phyloP scores from a whole-genome alignment of 2,888 invertebrate genomes.

The Epinotia ramella region DNA sequence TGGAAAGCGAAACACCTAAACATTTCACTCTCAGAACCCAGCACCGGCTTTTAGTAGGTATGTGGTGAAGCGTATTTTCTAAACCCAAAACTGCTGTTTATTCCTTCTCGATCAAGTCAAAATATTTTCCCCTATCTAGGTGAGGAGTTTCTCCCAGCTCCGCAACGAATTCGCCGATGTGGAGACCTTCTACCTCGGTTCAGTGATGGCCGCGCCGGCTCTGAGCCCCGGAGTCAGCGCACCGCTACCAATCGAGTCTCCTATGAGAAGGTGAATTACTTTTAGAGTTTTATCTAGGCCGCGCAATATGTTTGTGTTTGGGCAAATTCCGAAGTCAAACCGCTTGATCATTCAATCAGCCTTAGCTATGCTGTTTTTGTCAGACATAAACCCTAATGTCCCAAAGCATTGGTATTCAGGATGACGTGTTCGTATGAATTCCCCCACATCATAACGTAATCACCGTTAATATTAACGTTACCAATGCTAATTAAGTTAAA shows the following conservation, averaged over 20 bases:
- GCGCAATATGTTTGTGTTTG: too few relatives aligned
- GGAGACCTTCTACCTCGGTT: slow-evolving; percentile 95
- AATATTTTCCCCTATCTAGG: slow-evolving; percentile 79
- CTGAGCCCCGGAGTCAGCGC: slow-evolving; percentile 75
- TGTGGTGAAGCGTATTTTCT: neutral
- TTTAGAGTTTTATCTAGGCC: neutral
- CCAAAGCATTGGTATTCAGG: too few relatives aligned
- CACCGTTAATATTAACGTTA: too few relatives aligned
- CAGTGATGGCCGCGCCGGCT: slow-evolving; percentile 72
- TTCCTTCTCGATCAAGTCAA: slow-evolving; percentile 8
- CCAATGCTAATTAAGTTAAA: too few relatives aligned
- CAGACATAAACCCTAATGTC: too few relatives aligned
- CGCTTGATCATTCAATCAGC: too few relatives aligned
- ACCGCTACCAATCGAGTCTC: slow-evolving; percentile 77
- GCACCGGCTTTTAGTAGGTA: neutral
- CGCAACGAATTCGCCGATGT: slow-evolving; percentile 96
- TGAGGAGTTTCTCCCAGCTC: slow-evolving; percentile 96
- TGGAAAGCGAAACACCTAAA: neutral
- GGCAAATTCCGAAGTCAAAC: too few relatives aligned
- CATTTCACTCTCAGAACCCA: neutral
- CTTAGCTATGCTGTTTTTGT: too few relatives aligned
- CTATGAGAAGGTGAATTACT: slow-evolving; percentile 70
- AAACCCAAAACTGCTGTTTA: neutral
- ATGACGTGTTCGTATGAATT: too few relatives aligned
- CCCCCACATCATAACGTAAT: too few relatives aligned